phyloP scores from a whole-genome alignment of 2,113 vertebrate genomes.

The Syngnathus scovelli region DNA sequence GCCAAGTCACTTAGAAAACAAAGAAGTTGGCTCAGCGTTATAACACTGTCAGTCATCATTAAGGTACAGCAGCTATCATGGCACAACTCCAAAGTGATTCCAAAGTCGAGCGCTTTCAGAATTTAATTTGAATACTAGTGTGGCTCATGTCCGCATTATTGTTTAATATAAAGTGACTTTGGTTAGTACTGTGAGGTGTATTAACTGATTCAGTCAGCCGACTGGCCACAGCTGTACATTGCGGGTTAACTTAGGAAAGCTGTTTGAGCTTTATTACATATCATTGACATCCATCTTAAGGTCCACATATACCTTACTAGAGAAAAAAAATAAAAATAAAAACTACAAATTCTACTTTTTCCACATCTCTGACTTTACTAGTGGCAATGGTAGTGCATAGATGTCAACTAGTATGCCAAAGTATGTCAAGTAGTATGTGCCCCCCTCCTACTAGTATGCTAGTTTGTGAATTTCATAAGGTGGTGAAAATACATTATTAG shows the following conservation, averaged over 20 bases:
- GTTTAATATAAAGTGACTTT: neutral
- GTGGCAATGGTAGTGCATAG: neutral
- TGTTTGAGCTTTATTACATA: neutral
- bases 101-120: neutral
- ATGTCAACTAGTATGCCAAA: neutral
- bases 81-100: neutral
- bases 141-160: neutral
- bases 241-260: neutral
- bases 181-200: neutral
- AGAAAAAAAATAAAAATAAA: too few species aligned
- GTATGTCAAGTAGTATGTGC: too few species aligned
- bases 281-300: neutral
- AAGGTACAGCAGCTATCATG: neutral
- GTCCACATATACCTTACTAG: neutral
- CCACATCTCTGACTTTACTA: too few species aligned
- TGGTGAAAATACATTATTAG: too few species aligned
- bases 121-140: neutral
- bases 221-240: neutral
- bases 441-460: neutral
- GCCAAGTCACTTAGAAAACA: neutral
- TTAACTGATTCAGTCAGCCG: neutral
- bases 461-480: too few species aligned
- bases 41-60: neutral
- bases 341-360: too few species aligned
- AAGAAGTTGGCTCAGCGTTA: neutral